Base-by-base conservation (phyloP, 2,888 invertebrate genomes). In the Archaeoteleia sp. region DNA sequence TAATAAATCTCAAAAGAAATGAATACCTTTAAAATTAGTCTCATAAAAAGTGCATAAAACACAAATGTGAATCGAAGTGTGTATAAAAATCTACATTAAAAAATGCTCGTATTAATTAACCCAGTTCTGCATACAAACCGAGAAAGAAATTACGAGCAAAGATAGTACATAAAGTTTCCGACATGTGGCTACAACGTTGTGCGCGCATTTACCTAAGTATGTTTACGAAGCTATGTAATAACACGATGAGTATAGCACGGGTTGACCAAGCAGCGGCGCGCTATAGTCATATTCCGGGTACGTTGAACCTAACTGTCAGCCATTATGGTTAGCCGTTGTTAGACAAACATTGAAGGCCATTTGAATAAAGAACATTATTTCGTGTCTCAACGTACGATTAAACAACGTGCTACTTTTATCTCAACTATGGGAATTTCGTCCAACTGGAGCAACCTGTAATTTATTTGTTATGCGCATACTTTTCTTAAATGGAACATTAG, bases 251-350 rank as follows among this genome's bases (percentile, higher is more conserved):
- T 55, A 48, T 25, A 39, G 46, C 55, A 39, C 39, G 23, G 29
- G 20, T 60, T 43, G 45, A 51, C 60, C 60, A 51, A 35, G 5
- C 37, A 20, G 48, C 27, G 42, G 12, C 13, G 13, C 51, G 43
- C 45, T 45, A 60, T 48, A 55, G 55, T 58, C 66, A 71, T 70
- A 70, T 67, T 65, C 69, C 63, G 71, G 73, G 80, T 78, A 72
- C 81, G 65, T 78, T 81, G 80, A 81, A 81, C 81, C 79, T 81
- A 80, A 81, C 80, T 80, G 80, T 82, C 67, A 58, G 70, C 65
- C 67, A 78, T 78, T 78, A 74, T 75, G 71, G 63, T 68, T 34
- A 61, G 61, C 53, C 71, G 48, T 29, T 48, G 62, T 40, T 74
- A 73, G 68, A 75, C 66, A 70, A 77, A 72, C 72, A 71, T 20